A percentile compares a stretch with the other conserved stretches of the same genome.
Evolutionary conservation across 2,113 vertebrate species (phyloP).

Genomic region (Microcebus lehilahytsara): DNA sequence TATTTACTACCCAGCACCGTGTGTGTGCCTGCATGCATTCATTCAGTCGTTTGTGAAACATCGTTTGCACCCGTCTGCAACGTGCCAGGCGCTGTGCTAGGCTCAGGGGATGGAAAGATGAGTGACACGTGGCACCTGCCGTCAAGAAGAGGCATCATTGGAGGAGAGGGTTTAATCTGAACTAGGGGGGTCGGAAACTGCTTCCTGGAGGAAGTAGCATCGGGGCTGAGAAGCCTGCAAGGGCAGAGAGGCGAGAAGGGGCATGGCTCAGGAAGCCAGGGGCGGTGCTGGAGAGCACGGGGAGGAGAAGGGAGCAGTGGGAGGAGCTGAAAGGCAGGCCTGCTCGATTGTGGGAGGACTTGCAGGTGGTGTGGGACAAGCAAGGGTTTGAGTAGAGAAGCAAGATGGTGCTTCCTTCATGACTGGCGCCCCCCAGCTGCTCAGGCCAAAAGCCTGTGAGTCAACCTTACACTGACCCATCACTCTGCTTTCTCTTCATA

Average conservation of each 20-base stretch:
- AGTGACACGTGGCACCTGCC: background rate
- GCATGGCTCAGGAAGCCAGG: rapidly evolving
- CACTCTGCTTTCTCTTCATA: background rate
- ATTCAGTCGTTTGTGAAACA: background rate
- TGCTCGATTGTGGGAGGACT: too few species aligned
- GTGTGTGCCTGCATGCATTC: too few species aligned
- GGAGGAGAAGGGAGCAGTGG: background rate
- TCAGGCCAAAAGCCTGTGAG: background rate
- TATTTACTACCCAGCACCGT: background rate
- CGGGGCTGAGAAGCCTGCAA: too few species aligned
- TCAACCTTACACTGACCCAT: background rate
- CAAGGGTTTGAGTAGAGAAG: background rate
- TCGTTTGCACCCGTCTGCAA: background rate
- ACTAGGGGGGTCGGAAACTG: background rate
- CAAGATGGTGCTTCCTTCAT: background rate
- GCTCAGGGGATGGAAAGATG: background rate
- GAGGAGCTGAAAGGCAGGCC: background rate
- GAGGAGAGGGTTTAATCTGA: background rate
- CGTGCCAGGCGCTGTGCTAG: background rate
- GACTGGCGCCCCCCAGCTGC: background rate
- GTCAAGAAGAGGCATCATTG: background rate
- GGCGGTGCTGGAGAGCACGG: too few species aligned
- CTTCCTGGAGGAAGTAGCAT: background rate
- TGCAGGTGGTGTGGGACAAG: background rate
- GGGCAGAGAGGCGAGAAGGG: background rate